These are phyloP conservation scores for Drosophila sordidula DNA, from an alignment of 2,888 invertebrate genomes.

Conservation along the genomic window DNA sequence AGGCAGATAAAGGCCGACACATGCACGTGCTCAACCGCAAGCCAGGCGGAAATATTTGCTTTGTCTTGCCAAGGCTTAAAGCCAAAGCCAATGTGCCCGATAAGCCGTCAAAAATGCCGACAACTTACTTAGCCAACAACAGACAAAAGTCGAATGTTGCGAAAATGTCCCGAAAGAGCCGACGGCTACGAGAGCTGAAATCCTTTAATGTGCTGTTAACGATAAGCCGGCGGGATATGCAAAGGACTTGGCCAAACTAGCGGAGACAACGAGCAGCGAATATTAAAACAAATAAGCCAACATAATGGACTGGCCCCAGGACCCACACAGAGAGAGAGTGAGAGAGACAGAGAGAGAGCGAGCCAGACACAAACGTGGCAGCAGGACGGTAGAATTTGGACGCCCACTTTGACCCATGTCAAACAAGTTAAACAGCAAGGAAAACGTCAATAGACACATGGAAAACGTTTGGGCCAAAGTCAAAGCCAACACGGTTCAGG, in stretches of 20 bases:
- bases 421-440: constrained; percentile 62
- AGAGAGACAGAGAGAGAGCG: neutral
- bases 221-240: constrained; percentile 73
- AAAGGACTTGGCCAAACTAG: constrained; percentile 73
- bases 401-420: constrained; percentile 69
- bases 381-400: neutral
- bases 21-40: no score
- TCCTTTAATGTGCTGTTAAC: constrained; percentile 80
- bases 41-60: constrained; percentile 9
- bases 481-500: constrained; percentile 23
- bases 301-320: constrained; percentile 62
- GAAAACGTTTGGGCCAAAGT: constrained; percentile 38
- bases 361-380: constrained; percentile 14
- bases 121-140: constrained; percentile 22
- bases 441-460: constrained; percentile 56
- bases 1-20: neutral
- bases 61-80: constrained; percentile 12
- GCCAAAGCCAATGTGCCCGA: constrained; percentile 23
- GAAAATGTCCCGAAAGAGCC: constrained; percentile 42
- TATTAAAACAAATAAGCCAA: constrained; percentile 79
- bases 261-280: constrained; percentile 72
- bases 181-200: constrained; percentile 55
- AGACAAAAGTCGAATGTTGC: constrained; percentile 42
- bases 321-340: neutral
- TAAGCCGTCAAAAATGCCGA: constrained; percentile 28